These are phyloP conservation scores for Natator depressus DNA, from an alignment of 2,113 vertebrate species.

Conservation along the genomic window DNA sequence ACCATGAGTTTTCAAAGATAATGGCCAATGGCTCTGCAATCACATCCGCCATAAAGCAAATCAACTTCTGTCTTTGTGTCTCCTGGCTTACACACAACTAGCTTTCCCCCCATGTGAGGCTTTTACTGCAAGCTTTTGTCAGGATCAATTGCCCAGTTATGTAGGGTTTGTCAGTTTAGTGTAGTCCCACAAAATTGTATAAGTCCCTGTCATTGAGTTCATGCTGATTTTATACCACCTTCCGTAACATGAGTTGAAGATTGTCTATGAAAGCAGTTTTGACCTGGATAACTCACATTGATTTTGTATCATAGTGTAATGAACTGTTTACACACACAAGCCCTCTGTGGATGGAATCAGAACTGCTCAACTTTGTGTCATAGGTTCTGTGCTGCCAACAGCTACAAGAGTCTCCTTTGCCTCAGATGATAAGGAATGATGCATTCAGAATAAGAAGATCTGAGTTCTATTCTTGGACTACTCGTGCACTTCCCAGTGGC, in stretches of 20 bases:
- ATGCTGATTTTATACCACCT: background rate
- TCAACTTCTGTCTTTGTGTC: constrained; percentile 58
- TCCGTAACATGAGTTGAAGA: background rate
- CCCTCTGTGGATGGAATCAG: background rate
- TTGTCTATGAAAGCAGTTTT: background rate
- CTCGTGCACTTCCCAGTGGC: background rate
- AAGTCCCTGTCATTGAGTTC: constrained; percentile 15
- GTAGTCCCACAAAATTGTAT: constrained; percentile 45
- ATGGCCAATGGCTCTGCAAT: no score
- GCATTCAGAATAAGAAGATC: background rate
- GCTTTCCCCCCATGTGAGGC: constrained; percentile 61
- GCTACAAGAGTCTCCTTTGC: background rate
- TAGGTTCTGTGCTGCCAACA: background rate
- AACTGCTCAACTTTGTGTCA: background rate
- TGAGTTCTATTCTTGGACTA: background rate
- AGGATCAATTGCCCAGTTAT: constrained; percentile 56
- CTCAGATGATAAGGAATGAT: background rate
- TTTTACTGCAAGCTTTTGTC: constrained; percentile 57
- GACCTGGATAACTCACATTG: background rate
- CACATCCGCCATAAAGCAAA: constrained; percentile 26
- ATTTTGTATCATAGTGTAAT: background rate
- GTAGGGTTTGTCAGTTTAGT: constrained; percentile 32
- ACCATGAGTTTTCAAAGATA: no score
- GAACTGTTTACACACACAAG: background rate
- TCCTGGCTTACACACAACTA: constrained; percentile 53